Evolutionary conservation across 2,113 vertebrate genomes (phyloP).

Genomic region (Xiphophorus couchianus): DNA sequence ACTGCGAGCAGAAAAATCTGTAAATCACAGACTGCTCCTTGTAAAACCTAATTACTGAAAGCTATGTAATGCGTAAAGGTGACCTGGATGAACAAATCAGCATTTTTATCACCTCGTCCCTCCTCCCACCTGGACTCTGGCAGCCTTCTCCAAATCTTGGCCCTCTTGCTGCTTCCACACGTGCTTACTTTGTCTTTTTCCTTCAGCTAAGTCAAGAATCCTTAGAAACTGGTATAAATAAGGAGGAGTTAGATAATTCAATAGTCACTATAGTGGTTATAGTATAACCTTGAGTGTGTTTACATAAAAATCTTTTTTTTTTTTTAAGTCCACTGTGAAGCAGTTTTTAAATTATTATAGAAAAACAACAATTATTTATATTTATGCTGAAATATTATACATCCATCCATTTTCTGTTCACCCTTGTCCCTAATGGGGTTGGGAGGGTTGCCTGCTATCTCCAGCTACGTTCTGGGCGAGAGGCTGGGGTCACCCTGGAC

Average conservation of each 20-base stretch:
- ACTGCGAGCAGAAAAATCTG: slow-evolving; percentile 9
- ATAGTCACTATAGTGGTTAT: not conserved
- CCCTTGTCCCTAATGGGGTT: no score
- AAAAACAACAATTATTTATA: not conserved
- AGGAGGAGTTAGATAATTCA: not conserved
- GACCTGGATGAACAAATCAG: slow-evolving; percentile 18
- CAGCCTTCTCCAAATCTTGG: slow-evolving; percentile 6
- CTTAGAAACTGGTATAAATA: not conserved
- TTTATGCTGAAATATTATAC: no score
- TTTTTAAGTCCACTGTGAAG: not conserved
- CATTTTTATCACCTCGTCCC: slow-evolving; percentile 17
- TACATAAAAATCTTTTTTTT: not conserved
- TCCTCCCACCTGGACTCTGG: slow-evolving; percentile 9
- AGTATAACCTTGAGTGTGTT: not conserved
- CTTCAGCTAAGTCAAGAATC: not conserved
- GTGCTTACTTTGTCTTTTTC: not conserved
- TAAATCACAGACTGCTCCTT: slow-evolving; percentile 26
- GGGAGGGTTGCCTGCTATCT: no score
- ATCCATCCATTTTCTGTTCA: no score
- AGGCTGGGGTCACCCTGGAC: no score
- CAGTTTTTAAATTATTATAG: not conserved
- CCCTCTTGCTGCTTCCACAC: not conserved
- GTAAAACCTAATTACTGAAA: slow-evolving; percentile 23
- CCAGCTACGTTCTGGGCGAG: no score
- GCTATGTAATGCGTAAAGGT: slow-evolving; percentile 21